A percentile compares a stretch with the other conserved stretches of the same genome.
Conservation (phyloP, 1,140 invertebrate genomes). For the Drosophila punjabiensis region DNA sequence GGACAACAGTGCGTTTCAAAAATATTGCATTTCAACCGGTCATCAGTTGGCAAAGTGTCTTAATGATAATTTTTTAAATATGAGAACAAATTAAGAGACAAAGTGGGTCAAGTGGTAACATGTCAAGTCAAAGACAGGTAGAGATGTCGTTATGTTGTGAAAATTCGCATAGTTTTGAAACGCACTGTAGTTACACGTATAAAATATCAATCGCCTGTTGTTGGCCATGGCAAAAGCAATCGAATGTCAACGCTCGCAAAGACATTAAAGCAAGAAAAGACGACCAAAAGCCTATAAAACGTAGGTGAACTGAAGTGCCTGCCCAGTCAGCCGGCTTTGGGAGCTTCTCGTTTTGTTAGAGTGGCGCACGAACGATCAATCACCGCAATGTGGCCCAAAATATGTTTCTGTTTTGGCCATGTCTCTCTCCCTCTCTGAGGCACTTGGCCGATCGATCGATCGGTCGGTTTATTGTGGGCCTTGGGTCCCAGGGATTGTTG, state of each 20-base stretch:
- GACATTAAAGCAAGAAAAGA: slow-evolving; percentile 23
- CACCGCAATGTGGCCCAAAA: slow-evolving; percentile 51
- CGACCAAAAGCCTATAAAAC: slow-evolving; percentile 26
- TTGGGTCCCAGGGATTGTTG: slow-evolving; percentile 51
- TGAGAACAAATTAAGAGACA: slow-evolving; percentile 12
- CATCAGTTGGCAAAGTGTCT: slow-evolving; percentile 19
- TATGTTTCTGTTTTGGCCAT: slow-evolving; percentile 54
- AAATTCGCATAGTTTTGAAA: slow-evolving; percentile 6
- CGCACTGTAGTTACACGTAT: slow-evolving; percentile 20
- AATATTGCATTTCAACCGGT: slow-evolving; percentile 35
- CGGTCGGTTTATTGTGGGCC: slow-evolving; percentile 39
- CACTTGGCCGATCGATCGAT: slow-evolving; percentile 35
- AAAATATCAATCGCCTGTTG: slow-evolving; percentile 32
- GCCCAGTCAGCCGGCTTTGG: slow-evolving; percentile 15
- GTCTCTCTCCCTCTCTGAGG: slow-evolving; percentile 43
- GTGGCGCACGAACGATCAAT: slow-evolving; percentile 73
- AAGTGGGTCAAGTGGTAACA: slow-evolving; percentile 21
- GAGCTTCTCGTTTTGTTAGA: slow-evolving; percentile 38
- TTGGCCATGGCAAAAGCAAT: slow-evolving; percentile 40
- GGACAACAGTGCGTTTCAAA: slow-evolving; percentile 48
- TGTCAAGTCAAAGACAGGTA: neutral
- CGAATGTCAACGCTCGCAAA: slow-evolving; percentile 48
- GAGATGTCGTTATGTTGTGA: neutral
- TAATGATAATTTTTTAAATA: slow-evolving; percentile 29
- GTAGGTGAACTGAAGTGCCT: slow-evolving; percentile 20